A percentile compares a stretch with the other conserved stretches of the same genome.
These are phyloP conservation scores for Paragorgia papillata DNA, from an alignment of 92 coral and sea anemone genomes.

Conservation along the genomic window DNA sequence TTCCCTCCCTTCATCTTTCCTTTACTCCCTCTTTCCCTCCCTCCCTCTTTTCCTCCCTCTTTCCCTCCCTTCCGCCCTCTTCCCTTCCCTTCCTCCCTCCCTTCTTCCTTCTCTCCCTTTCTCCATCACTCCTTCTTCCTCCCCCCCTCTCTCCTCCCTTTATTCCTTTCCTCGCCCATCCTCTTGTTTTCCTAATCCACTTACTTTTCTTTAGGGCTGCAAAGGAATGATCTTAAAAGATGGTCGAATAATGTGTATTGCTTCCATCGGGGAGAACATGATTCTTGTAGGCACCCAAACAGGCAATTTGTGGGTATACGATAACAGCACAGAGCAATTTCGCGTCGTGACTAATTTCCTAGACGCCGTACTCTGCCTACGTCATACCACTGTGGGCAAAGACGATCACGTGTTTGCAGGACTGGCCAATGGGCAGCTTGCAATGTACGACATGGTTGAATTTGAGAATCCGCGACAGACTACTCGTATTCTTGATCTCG, in stretches of 20 bases:
- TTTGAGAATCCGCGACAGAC: constrained; percentile 37
- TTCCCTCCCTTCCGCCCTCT: too few species aligned
- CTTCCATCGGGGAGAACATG: constrained; percentile 73
- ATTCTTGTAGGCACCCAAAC: constrained; percentile 94
- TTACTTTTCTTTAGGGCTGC: constrained; percentile 73
- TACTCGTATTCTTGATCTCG: constrained; percentile 28
- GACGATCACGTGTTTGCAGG: constrained; percentile 80
- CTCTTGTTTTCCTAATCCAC: too few species aligned
- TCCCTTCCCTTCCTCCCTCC: too few species aligned
- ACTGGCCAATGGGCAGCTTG: constrained; percentile 84
- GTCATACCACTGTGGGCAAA: constrained; percentile 57
- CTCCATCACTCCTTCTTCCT: too few species aligned
- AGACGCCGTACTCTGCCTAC: constrained; percentile 76
- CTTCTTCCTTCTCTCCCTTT: too few species aligned
- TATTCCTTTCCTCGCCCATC: too few species aligned
- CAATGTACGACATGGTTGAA: constrained; percentile 58
- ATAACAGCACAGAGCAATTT: constrained; percentile 59
- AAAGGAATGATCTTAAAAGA: constrained; percentile 80
- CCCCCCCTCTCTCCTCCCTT: too few species aligned
- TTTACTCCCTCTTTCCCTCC: too few species aligned
- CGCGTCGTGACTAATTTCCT: constrained; percentile 63
- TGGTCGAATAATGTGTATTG: constrained; percentile 78
- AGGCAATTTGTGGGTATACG: constrained; percentile 86
- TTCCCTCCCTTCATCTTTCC: too few species aligned
- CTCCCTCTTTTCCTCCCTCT: too few species aligned